Evolutionary conservation across 2,888 invertebrate species (phyloP).

Genomic region (Acrobasis consociella): DNA sequence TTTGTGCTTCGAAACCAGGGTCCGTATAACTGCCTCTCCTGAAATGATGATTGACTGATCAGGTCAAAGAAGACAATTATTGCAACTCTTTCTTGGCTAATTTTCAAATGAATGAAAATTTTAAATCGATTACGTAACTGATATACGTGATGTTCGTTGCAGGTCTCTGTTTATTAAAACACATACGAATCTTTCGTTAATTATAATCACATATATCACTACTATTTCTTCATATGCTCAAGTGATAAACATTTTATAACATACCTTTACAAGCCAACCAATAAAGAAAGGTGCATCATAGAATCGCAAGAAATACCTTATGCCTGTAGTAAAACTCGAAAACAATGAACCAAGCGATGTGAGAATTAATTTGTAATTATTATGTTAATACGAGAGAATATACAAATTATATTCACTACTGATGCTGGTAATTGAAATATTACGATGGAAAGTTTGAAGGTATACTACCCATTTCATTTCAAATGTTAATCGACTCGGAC

Average conservation of each 20-base stretch:
- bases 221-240: neutral
- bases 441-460: neutral
- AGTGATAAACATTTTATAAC: neutral
- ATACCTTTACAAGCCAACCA: neutral
- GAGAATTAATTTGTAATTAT: neutral
- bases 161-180: neutral
- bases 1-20: no score
- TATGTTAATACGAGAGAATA: constrained; percentile 3
- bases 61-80: no score
- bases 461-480: neutral
- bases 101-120: no score
- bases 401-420: constrained; percentile 6
- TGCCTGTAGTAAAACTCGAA: neutral
- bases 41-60: no score
- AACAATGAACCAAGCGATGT: neutral
- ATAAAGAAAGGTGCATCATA: constrained; percentile 1
- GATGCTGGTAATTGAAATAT: neutral
- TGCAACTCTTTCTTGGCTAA: no score
- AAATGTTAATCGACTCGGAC: neutral
- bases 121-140: no score
- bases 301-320: constrained; percentile 9
- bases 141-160: neutral
- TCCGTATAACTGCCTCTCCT: no score
- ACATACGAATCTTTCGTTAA: neutral
- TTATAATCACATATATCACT: neutral